Base-by-base conservation (phyloP, 2,888 invertebrate species). In the Cyclophora punctaria region DNA sequence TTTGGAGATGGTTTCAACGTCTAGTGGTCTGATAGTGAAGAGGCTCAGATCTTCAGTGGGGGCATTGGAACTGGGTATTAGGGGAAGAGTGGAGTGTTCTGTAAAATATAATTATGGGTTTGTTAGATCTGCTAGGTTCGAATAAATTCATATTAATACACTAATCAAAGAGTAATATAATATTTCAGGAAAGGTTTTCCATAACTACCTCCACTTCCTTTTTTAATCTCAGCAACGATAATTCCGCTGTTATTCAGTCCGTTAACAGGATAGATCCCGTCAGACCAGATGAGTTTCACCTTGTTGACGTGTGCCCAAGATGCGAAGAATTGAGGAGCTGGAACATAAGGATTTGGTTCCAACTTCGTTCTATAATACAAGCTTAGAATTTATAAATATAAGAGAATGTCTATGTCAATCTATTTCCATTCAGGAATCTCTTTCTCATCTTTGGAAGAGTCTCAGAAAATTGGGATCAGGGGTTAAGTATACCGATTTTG, bases 251-350 rank as follows among this genome's bases (percentile, higher is more conserved):
- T 2, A 37, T 37, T 63, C 7, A 45, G 37, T 3, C 67, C 72
- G 4, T 50, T 65, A 0, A 74, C 75, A 3, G 67, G 61, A 48
- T 63, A 78, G 4, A 79, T 59, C 0, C 75, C 80, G 4, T 53
- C 44, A 2, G 62, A 53, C 0, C 78, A 67, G 2, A 85, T 50
- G 40, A 87, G 46, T 56, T 82, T 84, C 0, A 60, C 71, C 2
- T 73, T 65, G 20, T 64, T 69, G 1, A 60, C 57, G 47, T 66
- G 80, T 0, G 81, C 67, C 83, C 83, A 85, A 2, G 77, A 62
- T n/a, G 73, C 48, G 0, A 71, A 59, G 51, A 83, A 77, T 7
- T 77, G 69, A 5, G 64, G 50, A 3, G 63, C 86, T 85, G 72
- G 2, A 73, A 69, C 20, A 5, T 33, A 50, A 43, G 41, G 47